phyloP scores from a whole-genome alignment of 1,140 invertebrate species.

The Fopius arisanus region DNA sequence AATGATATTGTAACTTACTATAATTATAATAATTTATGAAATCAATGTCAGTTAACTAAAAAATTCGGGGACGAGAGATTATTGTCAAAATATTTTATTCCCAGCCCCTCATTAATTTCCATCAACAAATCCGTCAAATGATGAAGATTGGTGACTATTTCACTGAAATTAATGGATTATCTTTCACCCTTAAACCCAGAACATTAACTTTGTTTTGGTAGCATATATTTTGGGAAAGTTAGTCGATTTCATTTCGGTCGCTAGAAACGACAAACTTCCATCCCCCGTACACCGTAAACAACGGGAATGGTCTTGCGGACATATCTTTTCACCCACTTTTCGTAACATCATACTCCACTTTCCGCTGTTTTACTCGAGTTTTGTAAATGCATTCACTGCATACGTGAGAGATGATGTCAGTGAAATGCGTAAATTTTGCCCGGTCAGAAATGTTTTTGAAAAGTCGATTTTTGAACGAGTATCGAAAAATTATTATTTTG shows the following conservation, averaged over 20 bases:
- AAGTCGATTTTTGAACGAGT: not conserved
- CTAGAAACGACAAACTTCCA: constrained; percentile 38
- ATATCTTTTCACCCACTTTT: constrained; percentile 33
- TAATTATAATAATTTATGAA: no score
- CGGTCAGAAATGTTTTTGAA: not conserved
- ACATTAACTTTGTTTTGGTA: constrained; percentile 52
- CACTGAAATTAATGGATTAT: constrained; percentile 18
- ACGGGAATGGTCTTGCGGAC: constrained; percentile 44
- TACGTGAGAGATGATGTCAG: constrained; percentile 10
- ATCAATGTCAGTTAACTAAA: no score
- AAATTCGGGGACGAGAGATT: no score
- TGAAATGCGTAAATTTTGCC: not conserved
- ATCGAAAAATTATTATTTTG: constrained; percentile 24
- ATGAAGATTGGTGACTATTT: not conserved
- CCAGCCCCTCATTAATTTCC: not conserved
- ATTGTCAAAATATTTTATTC: not conserved
- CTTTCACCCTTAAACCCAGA: constrained; percentile 41
- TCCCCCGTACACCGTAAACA: constrained; percentile 57
- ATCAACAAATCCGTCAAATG: not conserved
- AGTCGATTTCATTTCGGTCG: constrained; percentile 54
- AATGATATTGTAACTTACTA: no score
- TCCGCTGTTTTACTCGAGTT: not conserved
- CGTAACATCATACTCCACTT: not conserved
- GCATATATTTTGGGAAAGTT: constrained; percentile 57
- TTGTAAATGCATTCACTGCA: constrained; percentile 21